These are phyloP conservation scores for Sparidentex hasta DNA, from an alignment of 2,797 vertebrate genomes.

Conservation along the genomic window DNA sequence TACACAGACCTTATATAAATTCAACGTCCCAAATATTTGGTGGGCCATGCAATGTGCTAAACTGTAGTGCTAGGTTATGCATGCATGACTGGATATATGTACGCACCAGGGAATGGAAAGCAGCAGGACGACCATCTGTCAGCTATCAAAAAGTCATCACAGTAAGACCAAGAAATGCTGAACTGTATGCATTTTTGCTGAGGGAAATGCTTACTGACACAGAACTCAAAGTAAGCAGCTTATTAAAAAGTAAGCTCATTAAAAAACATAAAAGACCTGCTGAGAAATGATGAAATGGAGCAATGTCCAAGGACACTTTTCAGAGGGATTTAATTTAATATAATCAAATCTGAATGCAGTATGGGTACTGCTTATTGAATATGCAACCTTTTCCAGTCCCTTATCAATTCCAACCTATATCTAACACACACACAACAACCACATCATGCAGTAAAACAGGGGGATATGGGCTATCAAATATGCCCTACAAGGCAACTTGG, in stretches of 20 bases:
- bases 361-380: neutral
- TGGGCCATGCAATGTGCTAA: constrained; percentile 23
- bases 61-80: constrained; percentile 7
- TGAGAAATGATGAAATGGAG: neutral
- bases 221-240: neutral
- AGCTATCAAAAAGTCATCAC: constrained; percentile 38
- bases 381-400: neutral
- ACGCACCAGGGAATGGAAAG: constrained; percentile 14
- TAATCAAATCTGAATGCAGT: neutral
- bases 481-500: too few species aligned
- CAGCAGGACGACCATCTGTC: constrained; percentile 56
- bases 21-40: constrained; percentile 32
- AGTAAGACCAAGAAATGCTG: constrained; percentile 28
- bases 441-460: too few species aligned
- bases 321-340: fast-evolving
- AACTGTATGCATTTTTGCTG: constrained; percentile 10
- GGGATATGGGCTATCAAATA: too few species aligned
- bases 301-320: neutral
- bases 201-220: neutral
- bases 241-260: neutral
- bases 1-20: constrained; percentile 41
- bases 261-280: neutral
- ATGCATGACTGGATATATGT: constrained; percentile 30
- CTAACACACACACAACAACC: too few species aligned
- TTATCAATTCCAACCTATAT: neutral